These are phyloP conservation scores for Philopotamus ludificatus DNA, from an alignment of 1,140 invertebrate species.

Conservation along the genomic window DNA sequence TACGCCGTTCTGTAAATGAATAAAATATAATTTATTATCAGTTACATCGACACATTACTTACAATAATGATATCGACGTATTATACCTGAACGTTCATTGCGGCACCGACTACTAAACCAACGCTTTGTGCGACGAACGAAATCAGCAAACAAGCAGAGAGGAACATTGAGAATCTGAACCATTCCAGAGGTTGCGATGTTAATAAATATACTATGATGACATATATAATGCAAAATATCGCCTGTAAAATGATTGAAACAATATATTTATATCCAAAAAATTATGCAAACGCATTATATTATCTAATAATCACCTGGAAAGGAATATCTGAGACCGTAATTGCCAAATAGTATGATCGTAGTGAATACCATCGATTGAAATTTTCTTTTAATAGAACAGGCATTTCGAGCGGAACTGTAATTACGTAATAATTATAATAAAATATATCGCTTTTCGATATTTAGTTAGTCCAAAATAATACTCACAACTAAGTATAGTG, in stretches of 20 bases:
- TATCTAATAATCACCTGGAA: conserved; percentile 74
- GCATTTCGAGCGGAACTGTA: conserved; percentile 92
- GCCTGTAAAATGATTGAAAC: conserved; percentile 60
- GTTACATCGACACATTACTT: conserved; percentile 10
- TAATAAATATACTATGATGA: conserved; percentile 92
- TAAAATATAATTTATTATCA: conserved; percentile 23
- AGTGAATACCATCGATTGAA: conserved; percentile 98
- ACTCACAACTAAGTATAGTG: conserved; percentile 93
- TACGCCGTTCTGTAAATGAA: conserved; percentile 77
- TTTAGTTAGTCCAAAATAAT: conserved; percentile 7
- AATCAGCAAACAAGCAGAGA: conserved; percentile 83
- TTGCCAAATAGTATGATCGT: conserved; percentile 92
- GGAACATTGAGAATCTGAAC: conserved; percentile 84
- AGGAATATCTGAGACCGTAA: conserved; percentile 92
- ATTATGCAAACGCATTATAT: neutral
- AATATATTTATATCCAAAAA: conserved; percentile 6
- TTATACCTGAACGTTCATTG: conserved; percentile 80
- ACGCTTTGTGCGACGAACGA: conserved; percentile 95
- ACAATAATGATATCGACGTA: conserved; percentile 28
- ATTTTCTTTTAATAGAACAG: conserved; percentile 91
- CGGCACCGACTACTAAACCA: conserved; percentile 91
- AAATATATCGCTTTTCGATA: conserved; percentile 4
- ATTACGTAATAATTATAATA: conserved; percentile 42
- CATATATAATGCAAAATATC: conserved; percentile 87
- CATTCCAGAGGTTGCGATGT: conserved; percentile 88